Conservation (phyloP, 2,113 vertebrate species). For the Phalacrocorax pelagicus region DNA sequence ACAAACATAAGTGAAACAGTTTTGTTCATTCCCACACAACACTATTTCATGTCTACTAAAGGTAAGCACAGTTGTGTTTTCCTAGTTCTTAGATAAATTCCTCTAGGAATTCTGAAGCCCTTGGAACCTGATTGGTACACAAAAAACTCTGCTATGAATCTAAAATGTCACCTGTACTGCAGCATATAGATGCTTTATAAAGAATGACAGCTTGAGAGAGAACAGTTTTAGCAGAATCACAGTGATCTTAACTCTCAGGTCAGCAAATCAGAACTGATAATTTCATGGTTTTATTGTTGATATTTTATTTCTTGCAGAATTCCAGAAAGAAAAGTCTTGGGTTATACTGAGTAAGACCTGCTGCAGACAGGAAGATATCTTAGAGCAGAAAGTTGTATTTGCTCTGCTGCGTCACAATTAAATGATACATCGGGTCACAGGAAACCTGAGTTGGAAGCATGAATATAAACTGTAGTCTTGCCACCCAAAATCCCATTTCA, state of each 20-base stretch:
- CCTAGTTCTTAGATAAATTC: neutral
- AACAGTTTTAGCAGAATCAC: neutral
- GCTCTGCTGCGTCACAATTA: accelerated
- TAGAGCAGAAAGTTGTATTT: neutral
- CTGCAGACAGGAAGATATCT: neutral
- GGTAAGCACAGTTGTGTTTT: neutral
- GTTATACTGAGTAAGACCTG: neutral
- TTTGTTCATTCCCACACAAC: neutral
- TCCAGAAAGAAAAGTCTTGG: neutral
- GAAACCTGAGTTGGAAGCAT: neutral
- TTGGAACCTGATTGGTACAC: neutral
- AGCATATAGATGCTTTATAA: neutral
- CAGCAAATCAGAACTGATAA: neutral
- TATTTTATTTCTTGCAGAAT: neutral
- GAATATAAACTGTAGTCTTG: neutral
- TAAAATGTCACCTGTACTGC: neutral
- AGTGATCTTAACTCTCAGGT: neutral
- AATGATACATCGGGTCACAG: neutral
- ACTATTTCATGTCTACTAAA: neutral
- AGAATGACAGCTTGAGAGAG: neutral
- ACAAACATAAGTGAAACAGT: neutral
- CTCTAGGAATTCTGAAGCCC: neutral
- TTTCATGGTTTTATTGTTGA: neutral
- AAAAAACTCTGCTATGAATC: neutral
- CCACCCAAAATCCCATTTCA: neutral